Evolutionary conservation across 1,140 invertebrate species (phyloP), one percentile per base, ranked within the genome.

Genomic region (Marisa cornuarietis): DNA sequence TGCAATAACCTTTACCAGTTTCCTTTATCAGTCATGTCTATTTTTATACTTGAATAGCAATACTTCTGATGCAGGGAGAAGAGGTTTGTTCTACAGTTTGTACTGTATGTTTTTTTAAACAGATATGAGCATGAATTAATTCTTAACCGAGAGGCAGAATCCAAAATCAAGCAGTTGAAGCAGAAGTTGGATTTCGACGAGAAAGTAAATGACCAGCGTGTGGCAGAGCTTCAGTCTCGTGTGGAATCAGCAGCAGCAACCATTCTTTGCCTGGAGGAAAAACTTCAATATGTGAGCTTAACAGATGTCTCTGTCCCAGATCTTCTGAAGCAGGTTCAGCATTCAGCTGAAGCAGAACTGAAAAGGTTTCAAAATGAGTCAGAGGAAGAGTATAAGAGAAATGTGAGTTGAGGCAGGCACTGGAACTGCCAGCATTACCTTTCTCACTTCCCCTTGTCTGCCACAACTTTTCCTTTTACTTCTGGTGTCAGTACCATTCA

Each of bases 61-160:
- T 58, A 58, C 54, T 42, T 42, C 52, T 54, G 14, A 8, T 54
- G 14, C 52, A 54, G 8, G 52, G 8, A 54, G 54, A 58, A 11
- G 16, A 18, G 16, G 54, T 58, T 58, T 58, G 16, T 9, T 42
- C 9, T 58, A 58, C 11, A 58, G 8, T 58, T 11, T 11, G 54
- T 18, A 1, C 54, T 58, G 54, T 18, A 14, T 58, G 54, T 14
- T 58, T n/a, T 49, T 63, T 31, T 76, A 63, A 79, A 22, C 75
- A 89, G 88, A 80, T 88, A 82, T 72, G 87, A 89, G 20, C 83
- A 85, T 61, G 87, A 89, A 72, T 81, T 85, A 76, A 52, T 87
- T 31, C 69, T 79, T 13, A 61, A 84, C 26, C 84, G 85, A 51
- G 85, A 87, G 69, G 75, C 79, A 42, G 86, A 88, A 52, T 84